Evolutionary conservation across 2,888 invertebrate genomes (phyloP).

Genomic region (Melinaea menophilus): DNA sequence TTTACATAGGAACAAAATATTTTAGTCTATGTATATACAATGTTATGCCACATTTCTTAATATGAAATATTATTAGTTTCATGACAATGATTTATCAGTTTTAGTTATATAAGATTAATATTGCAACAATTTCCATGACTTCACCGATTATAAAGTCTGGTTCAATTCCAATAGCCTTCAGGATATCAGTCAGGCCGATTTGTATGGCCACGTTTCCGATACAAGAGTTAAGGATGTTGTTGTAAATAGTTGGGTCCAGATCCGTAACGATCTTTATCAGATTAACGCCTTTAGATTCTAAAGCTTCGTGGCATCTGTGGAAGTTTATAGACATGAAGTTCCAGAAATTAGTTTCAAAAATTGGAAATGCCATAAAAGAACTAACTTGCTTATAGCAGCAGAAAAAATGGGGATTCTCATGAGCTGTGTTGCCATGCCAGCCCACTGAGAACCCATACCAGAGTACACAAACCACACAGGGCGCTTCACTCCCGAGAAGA

Average conservation of each 20-base stretch:
- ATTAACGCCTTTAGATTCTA: conserved; percentile 81
- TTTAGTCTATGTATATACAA: too few relatives aligned
- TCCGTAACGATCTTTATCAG: conserved; percentile 80
- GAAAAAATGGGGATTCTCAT: conserved; percentile 86
- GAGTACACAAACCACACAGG: conserved; percentile 94
- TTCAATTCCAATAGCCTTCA: conserved; percentile 69
- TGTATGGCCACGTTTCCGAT: conserved; percentile 86
- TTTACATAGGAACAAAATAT: too few relatives aligned
- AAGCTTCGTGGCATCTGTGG: conserved; percentile 76
- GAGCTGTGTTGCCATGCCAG: conserved; percentile 87
- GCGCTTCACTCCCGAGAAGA: conserved; percentile 79
- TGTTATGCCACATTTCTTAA: not conserved
- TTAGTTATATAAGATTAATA: not conserved
- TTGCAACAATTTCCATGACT: conserved; percentile 15
- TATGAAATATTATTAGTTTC: not conserved
- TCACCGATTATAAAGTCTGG: conserved; percentile 73
- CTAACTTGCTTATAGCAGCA: conserved; percentile 81
- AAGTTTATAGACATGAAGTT: not conserved
- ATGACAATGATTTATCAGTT: too few relatives aligned
- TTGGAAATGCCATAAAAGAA: conserved; percentile 3
- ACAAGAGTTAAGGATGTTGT: conserved; percentile 84
- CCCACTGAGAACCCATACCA: conserved; percentile 94
- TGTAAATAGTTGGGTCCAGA: conserved; percentile 79
- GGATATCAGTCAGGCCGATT: conserved; percentile 71
- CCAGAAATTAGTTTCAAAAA: not conserved